phyloP scores from a whole-genome alignment of 2,113 vertebrate genomes.

The Eptatretus burgeri region DNA sequence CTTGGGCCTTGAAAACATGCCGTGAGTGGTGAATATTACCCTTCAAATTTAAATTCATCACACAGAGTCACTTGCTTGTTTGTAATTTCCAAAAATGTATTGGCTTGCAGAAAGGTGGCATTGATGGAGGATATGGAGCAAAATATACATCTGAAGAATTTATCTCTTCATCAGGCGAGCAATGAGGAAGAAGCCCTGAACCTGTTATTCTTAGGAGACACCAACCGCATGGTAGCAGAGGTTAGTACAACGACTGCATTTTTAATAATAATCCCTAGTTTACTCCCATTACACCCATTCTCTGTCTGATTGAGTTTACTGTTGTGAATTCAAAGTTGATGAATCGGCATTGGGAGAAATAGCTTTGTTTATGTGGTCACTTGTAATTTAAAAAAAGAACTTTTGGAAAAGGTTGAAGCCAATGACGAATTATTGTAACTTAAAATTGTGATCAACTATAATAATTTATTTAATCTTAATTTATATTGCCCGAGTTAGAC shows the following conservation, averaged over 20 bases:
- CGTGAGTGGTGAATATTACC: constrained; percentile 29
- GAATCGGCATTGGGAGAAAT: background rate
- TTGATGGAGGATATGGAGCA: constrained; percentile 68
- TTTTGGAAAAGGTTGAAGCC: too few relatives aligned
- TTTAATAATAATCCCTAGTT: too few relatives aligned
- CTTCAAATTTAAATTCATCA: constrained; percentile 2
- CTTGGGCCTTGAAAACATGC: constrained; percentile 52
- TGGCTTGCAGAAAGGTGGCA: constrained; percentile 34
- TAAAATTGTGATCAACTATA: too few relatives aligned
- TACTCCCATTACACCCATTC: too few relatives aligned
- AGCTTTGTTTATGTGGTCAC: too few relatives aligned
- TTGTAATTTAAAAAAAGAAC: too few relatives aligned
- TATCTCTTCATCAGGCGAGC: constrained; percentile 45
- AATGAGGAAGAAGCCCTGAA: constrained; percentile 85
- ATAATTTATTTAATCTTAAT: constrained; percentile 8
- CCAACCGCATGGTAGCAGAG: constrained; percentile 89
- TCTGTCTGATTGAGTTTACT: background rate
- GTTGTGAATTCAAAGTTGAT: background rate
- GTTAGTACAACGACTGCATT: too few relatives aligned
- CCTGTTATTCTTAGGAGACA: constrained; percentile 74
- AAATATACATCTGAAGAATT: constrained; percentile 74
- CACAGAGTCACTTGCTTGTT: too few relatives aligned
- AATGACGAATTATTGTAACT: too few relatives aligned
- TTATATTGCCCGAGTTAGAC: constrained; percentile 24
- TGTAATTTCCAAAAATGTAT: too few relatives aligned